Percentiles rank a stretch among this genome's conserved stretches.
Conservation (phyloP, 64 coral and sea anemone genomes). For the Stichodactyla mertensii region DNA sequence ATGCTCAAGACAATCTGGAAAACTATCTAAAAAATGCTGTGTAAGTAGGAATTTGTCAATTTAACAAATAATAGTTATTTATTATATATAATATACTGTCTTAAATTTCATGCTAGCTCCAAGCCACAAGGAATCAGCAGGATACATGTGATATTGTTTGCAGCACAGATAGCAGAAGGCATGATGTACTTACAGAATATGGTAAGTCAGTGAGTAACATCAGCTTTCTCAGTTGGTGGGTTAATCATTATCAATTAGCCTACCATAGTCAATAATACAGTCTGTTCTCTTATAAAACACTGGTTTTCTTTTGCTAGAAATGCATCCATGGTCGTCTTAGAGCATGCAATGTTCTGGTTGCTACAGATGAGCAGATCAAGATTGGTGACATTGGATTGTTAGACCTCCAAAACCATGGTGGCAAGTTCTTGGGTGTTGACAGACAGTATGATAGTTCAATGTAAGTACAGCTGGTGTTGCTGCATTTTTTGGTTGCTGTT, state of each 20-base stretch:
- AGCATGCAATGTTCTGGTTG: slow-evolving; percentile 47
- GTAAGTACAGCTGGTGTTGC: neutral
- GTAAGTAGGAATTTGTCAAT: neutral
- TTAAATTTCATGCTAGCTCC: neutral
- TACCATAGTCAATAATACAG: no score
- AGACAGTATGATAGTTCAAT: neutral
- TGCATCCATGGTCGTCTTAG: slow-evolving; percentile 39
- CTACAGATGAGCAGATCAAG: slow-evolving; percentile 39
- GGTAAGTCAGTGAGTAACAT: neutral
- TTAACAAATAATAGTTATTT: no score
- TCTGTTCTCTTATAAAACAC: neutral
- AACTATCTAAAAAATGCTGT: slow-evolving; percentile 8
- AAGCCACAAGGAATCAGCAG: neutral
- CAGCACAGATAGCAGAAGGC: slow-evolving; percentile 48
- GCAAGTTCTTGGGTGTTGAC: slow-evolving; percentile 6
- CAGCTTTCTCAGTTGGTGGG: no score
- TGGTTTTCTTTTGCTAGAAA: neutral
- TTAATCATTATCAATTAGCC: no score
- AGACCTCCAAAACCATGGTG: slow-evolving; percentile 15
- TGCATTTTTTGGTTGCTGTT: neutral
- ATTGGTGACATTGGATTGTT: slow-evolving; percentile 33
- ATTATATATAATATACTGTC: neutral
- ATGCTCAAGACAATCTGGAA: slow-evolving; percentile 14
- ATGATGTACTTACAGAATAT: slow-evolving; percentile 49
- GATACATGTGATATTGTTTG: slow-evolving; percentile 6